Conservation (phyloP, 2,797 vertebrate genomes). For the Cyprinella venusta region DNA sequence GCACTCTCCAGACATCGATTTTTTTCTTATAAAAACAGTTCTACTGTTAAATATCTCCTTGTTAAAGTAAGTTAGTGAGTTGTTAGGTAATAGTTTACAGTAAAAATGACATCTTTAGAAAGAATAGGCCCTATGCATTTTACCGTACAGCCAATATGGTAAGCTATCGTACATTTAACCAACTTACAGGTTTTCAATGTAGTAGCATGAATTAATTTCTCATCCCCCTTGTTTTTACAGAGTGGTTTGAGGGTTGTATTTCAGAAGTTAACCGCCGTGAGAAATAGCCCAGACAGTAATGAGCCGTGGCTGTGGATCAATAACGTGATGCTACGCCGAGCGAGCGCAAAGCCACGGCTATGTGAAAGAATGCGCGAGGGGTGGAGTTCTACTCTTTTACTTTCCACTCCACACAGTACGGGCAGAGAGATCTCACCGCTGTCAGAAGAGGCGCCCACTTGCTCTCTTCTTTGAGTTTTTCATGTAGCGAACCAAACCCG, state of each 20-base stretch:
- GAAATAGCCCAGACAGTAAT: slow-evolving; percentile 60
- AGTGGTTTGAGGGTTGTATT: not conserved
- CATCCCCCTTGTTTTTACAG: not conserved
- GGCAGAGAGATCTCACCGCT: slow-evolving; percentile 58
- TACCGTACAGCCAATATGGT: not conserved
- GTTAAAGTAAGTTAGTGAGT: not conserved
- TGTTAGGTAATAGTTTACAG: not conserved
- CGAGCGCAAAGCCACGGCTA: slow-evolving; percentile 56
- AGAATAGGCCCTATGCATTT: not conserved
- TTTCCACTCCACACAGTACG: slow-evolving; percentile 68
- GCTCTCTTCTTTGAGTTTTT: slow-evolving; percentile 10
- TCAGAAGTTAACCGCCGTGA: slow-evolving; percentile 50
- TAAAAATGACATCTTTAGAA: not conserved
- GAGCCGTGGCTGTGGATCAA: slow-evolving; percentile 64
- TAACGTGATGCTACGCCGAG: slow-evolving; percentile 64
- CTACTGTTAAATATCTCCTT: not conserved
- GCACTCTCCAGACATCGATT: not conserved
- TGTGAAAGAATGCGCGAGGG: slow-evolving; percentile 75
- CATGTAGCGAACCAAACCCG: not conserved
- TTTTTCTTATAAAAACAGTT: not conserved
- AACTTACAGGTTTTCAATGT: not conserved
- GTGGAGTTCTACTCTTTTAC: slow-evolving; percentile 77
- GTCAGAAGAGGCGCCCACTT: slow-evolving; percentile 1
- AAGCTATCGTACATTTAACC: not conserved
- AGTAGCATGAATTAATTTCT: not conserved